Evolutionary conservation across 2,113 vertebrate genomes (phyloP).

Genomic region (Plecotus auritus): DNA sequence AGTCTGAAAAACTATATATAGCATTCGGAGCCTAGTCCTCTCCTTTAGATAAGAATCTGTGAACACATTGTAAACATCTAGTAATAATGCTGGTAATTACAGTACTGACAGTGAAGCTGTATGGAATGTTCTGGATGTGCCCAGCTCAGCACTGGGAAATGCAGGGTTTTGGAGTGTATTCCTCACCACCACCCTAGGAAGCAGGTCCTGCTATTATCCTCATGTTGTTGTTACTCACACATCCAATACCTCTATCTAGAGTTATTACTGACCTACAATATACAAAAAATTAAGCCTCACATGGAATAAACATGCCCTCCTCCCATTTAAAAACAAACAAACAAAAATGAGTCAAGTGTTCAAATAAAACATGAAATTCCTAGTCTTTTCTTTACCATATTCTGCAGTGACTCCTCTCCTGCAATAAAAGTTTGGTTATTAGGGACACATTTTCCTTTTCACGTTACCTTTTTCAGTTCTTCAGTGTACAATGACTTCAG

Average conservation of each 20-base stretch:
- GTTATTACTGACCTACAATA: background rate
- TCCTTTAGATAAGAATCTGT: background rate
- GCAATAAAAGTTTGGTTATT: background rate
- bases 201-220: background rate
- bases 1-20: background rate
- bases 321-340: background rate
- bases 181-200: background rate
- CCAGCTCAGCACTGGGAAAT: background rate
- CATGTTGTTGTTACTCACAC: background rate
- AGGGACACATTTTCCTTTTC: background rate
- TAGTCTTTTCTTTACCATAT: background rate
- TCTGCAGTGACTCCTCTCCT: background rate
- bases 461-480: slow-evolving; percentile 35
- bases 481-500: background rate
- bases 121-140: background rate
- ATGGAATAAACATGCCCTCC: background rate
- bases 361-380: background rate
- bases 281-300: slow-evolving; percentile 17
- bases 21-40: background rate
- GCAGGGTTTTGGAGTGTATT: background rate
- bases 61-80: background rate
- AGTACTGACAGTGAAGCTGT: background rate
- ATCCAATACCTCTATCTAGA: background rate
- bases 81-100: background rate
- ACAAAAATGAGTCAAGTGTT: background rate